Evolutionary conservation across 1,140 invertebrate species (phyloP).

Genomic region (Phenacoccus solenopsis): DNA sequence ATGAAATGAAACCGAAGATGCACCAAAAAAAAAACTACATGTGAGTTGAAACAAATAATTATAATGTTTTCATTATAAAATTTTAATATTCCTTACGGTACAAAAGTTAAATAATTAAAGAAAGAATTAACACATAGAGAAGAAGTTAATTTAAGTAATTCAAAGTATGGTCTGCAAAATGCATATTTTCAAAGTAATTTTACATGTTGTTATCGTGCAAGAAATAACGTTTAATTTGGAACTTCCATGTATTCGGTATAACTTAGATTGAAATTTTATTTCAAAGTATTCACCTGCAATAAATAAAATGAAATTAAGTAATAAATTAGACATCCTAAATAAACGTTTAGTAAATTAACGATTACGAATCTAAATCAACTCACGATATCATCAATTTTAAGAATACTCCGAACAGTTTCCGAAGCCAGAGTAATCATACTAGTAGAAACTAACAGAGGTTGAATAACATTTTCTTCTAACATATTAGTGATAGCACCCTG

Average conservation of each 20-base stretch:
- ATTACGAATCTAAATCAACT: too few relatives aligned
- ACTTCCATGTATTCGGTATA: background rate
- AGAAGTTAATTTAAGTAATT: background rate
- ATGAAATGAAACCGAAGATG: too few relatives aligned
- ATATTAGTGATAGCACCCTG: slow-evolving; percentile 90
- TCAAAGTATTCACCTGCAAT: slow-evolving; percentile 37
- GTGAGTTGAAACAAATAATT: background rate
- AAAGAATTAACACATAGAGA: background rate
- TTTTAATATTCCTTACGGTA: background rate
- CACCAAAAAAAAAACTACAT: too few relatives aligned
- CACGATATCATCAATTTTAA: slow-evolving; percentile 99
- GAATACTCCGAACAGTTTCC: slow-evolving; percentile 92
- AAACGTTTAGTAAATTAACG: slow-evolving; percentile 23
- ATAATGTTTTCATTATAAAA: background rate
- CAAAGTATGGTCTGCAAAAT: background rate
- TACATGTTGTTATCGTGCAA: background rate
- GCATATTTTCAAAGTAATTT: background rate
- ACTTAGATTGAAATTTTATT: slow-evolving; percentile 28
- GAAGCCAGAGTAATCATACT: slow-evolving; percentile 89
- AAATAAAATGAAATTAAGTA: slow-evolving; percentile 16
- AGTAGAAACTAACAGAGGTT: slow-evolving; percentile 88
- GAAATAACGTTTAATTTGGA: background rate
- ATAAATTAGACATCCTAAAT: background rate
- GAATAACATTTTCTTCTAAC: slow-evolving; percentile 91
- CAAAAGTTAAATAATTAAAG: background rate